phyloP scores from a whole-genome alignment of 2,797 vertebrate species.

The Trachops cirrhosus region DNA sequence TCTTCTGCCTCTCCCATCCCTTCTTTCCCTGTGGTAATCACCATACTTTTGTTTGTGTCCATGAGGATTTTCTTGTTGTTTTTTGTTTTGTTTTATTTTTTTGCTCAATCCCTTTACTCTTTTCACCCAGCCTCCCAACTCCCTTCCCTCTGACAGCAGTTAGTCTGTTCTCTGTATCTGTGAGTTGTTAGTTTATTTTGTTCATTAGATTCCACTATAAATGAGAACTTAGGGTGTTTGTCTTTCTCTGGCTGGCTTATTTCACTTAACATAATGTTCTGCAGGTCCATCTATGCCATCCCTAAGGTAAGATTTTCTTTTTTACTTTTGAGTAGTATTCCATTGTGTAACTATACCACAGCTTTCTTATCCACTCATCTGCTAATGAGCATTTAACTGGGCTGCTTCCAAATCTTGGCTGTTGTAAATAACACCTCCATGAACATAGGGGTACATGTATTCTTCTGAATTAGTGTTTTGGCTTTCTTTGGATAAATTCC shows the following conservation, averaged over 20 bases:
- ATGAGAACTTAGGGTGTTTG: neutral
- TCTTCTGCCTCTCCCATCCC: neutral
- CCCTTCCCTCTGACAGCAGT: neutral
- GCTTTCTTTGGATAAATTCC: neutral
- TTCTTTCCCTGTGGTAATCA: neutral
- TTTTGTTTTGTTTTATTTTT: neutral
- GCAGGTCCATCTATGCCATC: neutral
- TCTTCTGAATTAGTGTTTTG: neutral
- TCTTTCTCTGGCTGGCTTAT: neutral
- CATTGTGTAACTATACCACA: neutral
- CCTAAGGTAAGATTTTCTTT: neutral
- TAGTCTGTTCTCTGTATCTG: neutral
- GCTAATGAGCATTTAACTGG: neutral
- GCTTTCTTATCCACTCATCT: neutral
- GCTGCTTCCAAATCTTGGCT: neutral
- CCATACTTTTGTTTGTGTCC: neutral
- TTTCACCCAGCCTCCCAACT: neutral
- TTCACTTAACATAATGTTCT: neutral
- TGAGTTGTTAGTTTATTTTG: no score
- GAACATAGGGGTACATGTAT: neutral
- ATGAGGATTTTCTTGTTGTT: neutral
- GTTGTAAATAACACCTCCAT: neutral
- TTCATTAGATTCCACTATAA: neutral
- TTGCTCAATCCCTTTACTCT: neutral
- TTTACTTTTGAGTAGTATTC: neutral